Evolutionary conservation across 2,888 invertebrate species (phyloP).

Genomic region (Bombylius discolor): DNA sequence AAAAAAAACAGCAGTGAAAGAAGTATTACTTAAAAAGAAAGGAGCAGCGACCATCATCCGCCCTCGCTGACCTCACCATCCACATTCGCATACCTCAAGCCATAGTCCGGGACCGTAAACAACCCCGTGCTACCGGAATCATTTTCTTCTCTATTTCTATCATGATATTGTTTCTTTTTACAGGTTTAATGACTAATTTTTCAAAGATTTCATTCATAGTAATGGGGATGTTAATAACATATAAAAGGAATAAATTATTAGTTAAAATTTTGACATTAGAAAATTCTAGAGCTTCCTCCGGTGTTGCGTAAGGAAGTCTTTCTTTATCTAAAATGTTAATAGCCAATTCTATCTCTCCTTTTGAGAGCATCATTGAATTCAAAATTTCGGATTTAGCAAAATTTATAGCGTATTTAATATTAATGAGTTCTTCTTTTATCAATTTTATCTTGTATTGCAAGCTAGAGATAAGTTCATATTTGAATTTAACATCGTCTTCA

Average conservation of each 20-base stretch:
- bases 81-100: no score
- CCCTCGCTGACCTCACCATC: no score
- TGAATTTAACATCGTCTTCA: not conserved
- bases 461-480: not conserved
- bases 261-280: constrained; percentile 14
- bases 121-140: no score
- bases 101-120: no score
- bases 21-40: no score
- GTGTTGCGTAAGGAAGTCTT: constrained; percentile 12
- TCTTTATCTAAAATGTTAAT: constrained; percentile 11
- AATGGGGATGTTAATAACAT: constrained; percentile 14
- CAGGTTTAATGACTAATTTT: constrained; percentile 8
- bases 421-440: constrained; percentile 9
- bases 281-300: constrained; percentile 16
- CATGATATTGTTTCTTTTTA: constrained; percentile 7
- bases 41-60: no score
- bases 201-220: constrained; percentile 11
- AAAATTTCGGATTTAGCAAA: constrained; percentile 9
- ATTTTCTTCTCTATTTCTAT: constrained; percentile 8
- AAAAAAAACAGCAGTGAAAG: no score
- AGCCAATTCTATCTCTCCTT: constrained; percentile 7
- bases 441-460: constrained; percentile 6
- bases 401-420: constrained; percentile 11
- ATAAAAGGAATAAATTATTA: constrained; percentile 10
- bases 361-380: constrained; percentile 11